phyloP scores from a whole-genome alignment of 92 coral and sea anemone genomes.

The Bergia sp. region DNA sequence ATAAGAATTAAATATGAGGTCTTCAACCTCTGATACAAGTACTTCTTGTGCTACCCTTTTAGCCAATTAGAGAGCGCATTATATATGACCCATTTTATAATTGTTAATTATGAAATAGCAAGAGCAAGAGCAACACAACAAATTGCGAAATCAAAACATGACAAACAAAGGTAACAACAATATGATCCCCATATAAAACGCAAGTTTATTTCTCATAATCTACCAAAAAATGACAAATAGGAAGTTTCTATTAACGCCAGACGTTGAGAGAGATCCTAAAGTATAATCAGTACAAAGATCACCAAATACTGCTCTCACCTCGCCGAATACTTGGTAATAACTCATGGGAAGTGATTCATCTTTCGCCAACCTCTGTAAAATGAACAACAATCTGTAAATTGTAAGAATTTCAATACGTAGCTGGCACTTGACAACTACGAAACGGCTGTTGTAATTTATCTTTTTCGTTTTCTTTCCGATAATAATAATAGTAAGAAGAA shows the following conservation, averaged over 20 bases:
- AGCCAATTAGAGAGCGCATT: no score
- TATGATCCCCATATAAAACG: background rate
- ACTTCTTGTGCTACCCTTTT: no score
- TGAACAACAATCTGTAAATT: background rate
- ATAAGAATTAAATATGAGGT: no score
- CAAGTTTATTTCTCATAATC: background rate
- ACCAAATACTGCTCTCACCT: slow-evolving; percentile 52
- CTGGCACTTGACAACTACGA: background rate
- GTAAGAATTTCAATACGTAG: background rate
- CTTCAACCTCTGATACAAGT: no score
- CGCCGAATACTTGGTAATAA: slow-evolving; percentile 88
- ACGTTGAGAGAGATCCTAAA: background rate
- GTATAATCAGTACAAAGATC: background rate
- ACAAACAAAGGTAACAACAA: no score
- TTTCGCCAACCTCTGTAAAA: slow-evolving; percentile 73
- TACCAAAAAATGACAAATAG: background rate
- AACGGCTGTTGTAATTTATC: background rate
- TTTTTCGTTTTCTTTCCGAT: no score
- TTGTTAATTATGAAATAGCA: background rate
- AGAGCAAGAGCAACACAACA: background rate
- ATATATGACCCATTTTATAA: no score
- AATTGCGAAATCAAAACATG: background rate
- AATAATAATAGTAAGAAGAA: no score
- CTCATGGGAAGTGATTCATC: slow-evolving; percentile 82
- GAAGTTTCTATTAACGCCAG: no score